Base-by-base conservation (phyloP, 92 coral and sea anemone genomes). In the Pocillopora grandis region DNA sequence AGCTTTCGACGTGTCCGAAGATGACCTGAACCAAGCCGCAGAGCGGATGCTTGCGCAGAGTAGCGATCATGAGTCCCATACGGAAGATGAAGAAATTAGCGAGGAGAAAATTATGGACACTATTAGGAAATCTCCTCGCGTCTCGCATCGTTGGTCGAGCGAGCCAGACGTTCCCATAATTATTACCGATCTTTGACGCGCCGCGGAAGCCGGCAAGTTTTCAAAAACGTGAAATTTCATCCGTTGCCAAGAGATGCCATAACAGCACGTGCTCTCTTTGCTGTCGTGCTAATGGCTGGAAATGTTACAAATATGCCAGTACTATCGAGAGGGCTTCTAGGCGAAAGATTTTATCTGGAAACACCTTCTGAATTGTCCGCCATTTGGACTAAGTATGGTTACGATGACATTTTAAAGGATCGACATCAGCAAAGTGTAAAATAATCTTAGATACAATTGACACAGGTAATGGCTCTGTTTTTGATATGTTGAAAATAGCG, bases 1-100 rank as follows among this genome's bases (percentile, higher is more conserved):
- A 72, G 99, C 99, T 74, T 96, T 96, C 89, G 95, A 96, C 76
- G 90, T 96, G 9, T 92, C 99, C 11, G 85, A 90, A 56, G 98
- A 92, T 27, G 95, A 94, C 36, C 86, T 96, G 68, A 95, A 96
- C 82, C 92, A 90, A 76, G 94, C 98, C 35, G 99, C 99, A 2
- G 98, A 89, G 72, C 88, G 93, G 72, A 87, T 96, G 49, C 76
- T 96, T 36, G 80, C 95, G 21, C 95, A 92, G 71, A 88, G 89
- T 49, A 91, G 86, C 58, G 84, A 83, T 23, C 80, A 82, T 5
- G 93, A 84, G 21, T 89, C 71, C n/a, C 62, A 33, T 1, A 59
- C 60, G 9, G 82, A 82, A 1, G 92, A 86, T 18, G 90, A 87
- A 12, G 85, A 87, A 49, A 58, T 84, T 18, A 88, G 80, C 13